Evolutionary conservation across 1,140 invertebrate genomes (phyloP).

Genomic region (Megalonaias nervosa): DNA sequence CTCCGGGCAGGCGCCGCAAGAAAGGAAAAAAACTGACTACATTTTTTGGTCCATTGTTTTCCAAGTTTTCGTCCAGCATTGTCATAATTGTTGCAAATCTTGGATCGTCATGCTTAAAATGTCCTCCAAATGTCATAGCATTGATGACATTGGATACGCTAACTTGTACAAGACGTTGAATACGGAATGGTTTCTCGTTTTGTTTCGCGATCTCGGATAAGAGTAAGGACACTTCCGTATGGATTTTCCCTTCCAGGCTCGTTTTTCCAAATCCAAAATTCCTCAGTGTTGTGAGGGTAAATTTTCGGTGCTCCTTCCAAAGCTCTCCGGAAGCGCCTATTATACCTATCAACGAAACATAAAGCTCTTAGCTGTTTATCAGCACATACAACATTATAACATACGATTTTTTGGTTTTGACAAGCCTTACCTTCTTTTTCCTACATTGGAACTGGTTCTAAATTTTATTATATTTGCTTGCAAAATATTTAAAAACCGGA

Average conservation of each 20-base stretch:
- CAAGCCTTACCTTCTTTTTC: too few species aligned
- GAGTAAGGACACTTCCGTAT: conserved; percentile 6
- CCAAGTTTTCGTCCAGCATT: conserved; percentile 18
- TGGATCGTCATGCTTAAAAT: conserved; percentile 20
- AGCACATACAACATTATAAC: too few species aligned
- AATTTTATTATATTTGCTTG: too few species aligned
- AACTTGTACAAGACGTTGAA: conserved; percentile 6
- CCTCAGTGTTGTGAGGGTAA: conserved; percentile 19
- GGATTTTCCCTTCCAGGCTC: conserved; percentile 17
- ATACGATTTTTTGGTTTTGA: too few species aligned
- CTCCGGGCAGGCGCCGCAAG: too few species aligned
- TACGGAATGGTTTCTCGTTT: conserved; percentile 20
- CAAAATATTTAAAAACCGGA: too few species aligned
- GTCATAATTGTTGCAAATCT: conserved; percentile 12
- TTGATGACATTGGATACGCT: conserved; percentile 22
- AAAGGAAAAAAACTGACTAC: too few species aligned
- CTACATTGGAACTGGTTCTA: too few species aligned
- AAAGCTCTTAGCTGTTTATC: too few species aligned
- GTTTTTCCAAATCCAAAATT: conserved; percentile 34
- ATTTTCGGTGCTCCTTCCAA: conserved; percentile 22
- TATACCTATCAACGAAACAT: conserved; percentile 5
- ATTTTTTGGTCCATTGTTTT: too few species aligned
- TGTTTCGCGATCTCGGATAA: conserved; percentile 5
- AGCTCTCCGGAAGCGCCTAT: conserved; percentile 3
- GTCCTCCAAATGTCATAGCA: conserved; percentile 16